These are phyloP conservation scores for Trichomycterus rosablanca DNA, from an alignment of 2,113 vertebrate species.

Conservation along the genomic window DNA sequence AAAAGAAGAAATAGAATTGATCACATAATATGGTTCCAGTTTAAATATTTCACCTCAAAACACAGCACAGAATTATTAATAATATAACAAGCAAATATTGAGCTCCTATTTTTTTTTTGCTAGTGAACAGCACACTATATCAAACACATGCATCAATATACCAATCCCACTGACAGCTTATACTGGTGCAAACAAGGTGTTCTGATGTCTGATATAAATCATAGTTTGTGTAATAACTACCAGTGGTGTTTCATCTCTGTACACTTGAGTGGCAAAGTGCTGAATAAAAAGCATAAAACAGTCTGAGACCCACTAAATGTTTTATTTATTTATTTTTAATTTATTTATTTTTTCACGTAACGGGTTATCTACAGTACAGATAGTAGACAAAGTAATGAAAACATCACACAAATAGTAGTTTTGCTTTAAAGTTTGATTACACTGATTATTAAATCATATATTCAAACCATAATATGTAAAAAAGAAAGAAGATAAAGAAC, in stretches of 20 bases:
- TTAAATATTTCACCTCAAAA: no score
- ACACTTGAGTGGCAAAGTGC: slow-evolving; percentile 12
- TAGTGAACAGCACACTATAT: slow-evolving; percentile 61
- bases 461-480: no score
- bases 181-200: slow-evolving; percentile 53
- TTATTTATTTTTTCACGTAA: no score
- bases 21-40: no score
- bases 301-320: slow-evolving; percentile 2
- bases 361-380: no score
- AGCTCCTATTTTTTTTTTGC: slow-evolving; percentile 56
- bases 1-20: no score
- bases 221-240: slow-evolving; percentile 54
- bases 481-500: no score
- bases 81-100: slow-evolving; percentile 60
- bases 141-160: slow-evolving; percentile 48
- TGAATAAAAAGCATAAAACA: background rate
- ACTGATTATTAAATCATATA: no score
- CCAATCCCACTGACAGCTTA: slow-evolving; percentile 46
- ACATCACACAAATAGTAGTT: no score
- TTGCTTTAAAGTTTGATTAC: no score
- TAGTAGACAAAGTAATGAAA: no score
- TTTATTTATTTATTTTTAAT: no score
- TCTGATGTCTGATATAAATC: slow-evolving; percentile 56
- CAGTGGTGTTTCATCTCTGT: slow-evolving; percentile 28
- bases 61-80: slow-evolving; percentile 37